Percentiles rank a stretch among this genome's conserved stretches.
phyloP scores from a whole-genome alignment of 2,888 invertebrate species.

The Poecilus cupreus region DNA sequence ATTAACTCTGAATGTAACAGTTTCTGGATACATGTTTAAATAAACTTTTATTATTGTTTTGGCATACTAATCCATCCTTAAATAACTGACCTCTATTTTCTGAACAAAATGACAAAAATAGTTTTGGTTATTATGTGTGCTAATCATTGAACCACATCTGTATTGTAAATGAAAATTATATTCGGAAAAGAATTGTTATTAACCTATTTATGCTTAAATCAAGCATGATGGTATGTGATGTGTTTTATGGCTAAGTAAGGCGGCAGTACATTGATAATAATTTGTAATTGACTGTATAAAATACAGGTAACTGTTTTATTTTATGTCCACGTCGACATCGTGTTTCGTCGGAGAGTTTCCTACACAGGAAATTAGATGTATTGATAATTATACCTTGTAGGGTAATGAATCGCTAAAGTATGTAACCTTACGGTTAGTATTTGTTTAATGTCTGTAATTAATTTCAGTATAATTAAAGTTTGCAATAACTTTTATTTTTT shows the following conservation, averaged over 20 bases:
- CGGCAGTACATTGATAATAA: neutral
- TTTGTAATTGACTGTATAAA: conserved; percentile 9
- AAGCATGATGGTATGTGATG: neutral
- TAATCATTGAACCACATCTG: too few relatives aligned
- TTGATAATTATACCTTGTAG: neutral
- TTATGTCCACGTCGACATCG: neutral
- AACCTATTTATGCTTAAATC: neutral
- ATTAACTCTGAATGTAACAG: too few relatives aligned
- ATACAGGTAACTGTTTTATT: neutral
- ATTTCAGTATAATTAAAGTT: too few relatives aligned
- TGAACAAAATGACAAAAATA: too few relatives aligned
- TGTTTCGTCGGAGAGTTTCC: neutral
- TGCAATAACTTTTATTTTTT: neutral
- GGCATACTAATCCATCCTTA: too few relatives aligned
- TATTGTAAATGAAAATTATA: neutral
- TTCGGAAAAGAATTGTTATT: neutral
- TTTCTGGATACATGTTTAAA: too few relatives aligned
- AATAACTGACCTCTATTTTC: too few relatives aligned
- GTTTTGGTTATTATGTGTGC: too few relatives aligned
- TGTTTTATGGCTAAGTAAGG: neutral
- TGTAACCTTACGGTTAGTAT: conserved; percentile 1
- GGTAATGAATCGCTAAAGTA: neutral
- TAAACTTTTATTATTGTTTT: too few relatives aligned
- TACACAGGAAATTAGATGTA: conserved; percentile 13
- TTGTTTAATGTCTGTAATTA: conserved; percentile 1